Evolutionary conservation across 2,888 invertebrate species (phyloP).

Genomic region (Pinctada fucata): DNA sequence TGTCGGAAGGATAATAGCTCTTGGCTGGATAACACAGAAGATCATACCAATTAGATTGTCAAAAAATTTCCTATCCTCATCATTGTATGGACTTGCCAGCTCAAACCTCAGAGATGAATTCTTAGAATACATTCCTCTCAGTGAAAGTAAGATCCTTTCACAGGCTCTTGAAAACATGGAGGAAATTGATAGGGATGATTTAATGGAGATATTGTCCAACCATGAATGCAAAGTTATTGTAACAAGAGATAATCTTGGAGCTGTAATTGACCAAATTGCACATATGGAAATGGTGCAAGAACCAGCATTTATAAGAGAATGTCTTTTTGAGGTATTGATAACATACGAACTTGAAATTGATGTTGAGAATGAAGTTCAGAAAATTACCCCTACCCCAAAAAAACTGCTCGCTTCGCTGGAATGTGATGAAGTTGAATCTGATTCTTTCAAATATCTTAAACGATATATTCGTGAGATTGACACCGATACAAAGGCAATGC

Average conservation of each 20-base stretch:
- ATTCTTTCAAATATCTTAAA: conserved; percentile 21
- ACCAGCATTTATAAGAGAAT: conserved; percentile 9
- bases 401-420: conserved; percentile 3
- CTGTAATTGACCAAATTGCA: conserved; percentile 8
- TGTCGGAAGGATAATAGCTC: background rate
- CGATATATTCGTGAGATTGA: conserved; percentile 14
- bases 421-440: background rate
- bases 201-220: background rate
- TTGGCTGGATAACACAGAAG: background rate
- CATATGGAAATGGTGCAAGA: conserved; percentile 13
- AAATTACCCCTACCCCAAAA: background rate
- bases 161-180: background rate
- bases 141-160: background rate
- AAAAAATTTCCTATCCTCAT: conserved; percentile 2
- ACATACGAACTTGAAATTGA: background rate
- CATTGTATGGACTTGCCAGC: conserved; percentile 8
- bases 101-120: conserved; percentile 3
- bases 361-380: conserved; percentile 3
- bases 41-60: background rate
- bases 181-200: conserved; percentile 3
- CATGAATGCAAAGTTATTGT: conserved; percentile 15
- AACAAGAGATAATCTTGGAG: background rate
- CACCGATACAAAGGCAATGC: background rate
- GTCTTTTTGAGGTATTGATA: conserved; percentile 14
- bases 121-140: background rate